Evolutionary conservation across 2,113 vertebrate genomes (phyloP).

Genomic region (Myodes glareolus): DNA sequence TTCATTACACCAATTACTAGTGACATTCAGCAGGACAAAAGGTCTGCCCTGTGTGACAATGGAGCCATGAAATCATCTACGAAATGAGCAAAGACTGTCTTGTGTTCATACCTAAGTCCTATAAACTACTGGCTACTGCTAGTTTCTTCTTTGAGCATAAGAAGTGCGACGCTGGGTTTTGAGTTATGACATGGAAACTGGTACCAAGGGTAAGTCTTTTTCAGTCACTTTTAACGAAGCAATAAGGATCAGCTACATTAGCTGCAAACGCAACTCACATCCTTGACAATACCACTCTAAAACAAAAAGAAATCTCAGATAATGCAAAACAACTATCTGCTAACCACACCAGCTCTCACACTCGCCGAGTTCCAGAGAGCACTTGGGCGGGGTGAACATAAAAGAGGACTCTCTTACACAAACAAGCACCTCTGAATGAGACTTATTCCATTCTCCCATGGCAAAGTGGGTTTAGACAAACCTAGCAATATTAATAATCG

Average conservation of each 20-base stretch:
- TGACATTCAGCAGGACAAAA: background rate
- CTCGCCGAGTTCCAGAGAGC: conserved; percentile 4
- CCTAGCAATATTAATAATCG: background rate
- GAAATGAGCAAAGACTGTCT: background rate
- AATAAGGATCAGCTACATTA: background rate
- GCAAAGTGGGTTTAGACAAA: background rate
- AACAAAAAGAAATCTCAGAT: background rate
- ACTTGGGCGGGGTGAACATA: background rate
- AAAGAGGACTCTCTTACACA: background rate
- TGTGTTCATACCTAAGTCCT: background rate
- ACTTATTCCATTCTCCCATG: background rate
- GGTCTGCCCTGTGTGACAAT: background rate
- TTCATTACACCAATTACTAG: background rate
- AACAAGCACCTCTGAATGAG: background rate
- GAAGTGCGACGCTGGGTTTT: background rate
- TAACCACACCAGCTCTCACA: background rate
- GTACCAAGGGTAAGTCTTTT: background rate
- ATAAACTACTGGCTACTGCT: background rate
- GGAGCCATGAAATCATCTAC: background rate
- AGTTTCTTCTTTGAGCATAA: background rate
- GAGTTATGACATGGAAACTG: background rate
- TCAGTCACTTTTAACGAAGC: background rate
- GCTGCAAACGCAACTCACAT: background rate
- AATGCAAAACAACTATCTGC: background rate
- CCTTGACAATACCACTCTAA: background rate